Conservation (phyloP, 2,888 invertebrate genomes). For the Ectropis crepuscularia region DNA sequence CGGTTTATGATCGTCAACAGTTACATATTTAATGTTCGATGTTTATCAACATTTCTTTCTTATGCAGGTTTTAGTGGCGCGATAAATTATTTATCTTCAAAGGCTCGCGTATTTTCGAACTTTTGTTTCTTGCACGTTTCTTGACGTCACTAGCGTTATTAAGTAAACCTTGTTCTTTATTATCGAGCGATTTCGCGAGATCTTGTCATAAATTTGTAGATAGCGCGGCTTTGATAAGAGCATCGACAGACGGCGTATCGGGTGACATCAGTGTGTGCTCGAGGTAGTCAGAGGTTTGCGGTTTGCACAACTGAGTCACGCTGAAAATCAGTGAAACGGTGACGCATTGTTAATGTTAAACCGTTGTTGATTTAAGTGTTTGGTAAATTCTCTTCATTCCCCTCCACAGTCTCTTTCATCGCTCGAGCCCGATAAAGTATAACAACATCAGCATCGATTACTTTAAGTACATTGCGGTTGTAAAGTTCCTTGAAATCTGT, state of each 20-base stretch:
- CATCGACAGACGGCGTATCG: slow-evolving; percentile 60
- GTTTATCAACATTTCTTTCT: slow-evolving; percentile 85
- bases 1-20: slow-evolving; percentile 82
- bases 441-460: slow-evolving; percentile 31
- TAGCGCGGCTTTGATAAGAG: slow-evolving; percentile 59
- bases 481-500: slow-evolving; percentile 47
- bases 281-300: slow-evolving; percentile 51
- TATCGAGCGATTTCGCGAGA: slow-evolving; percentile 51
- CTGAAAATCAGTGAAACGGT: slow-evolving; percentile 58
- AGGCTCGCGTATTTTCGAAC: slow-evolving; percentile 80
- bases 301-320: slow-evolving; percentile 70
- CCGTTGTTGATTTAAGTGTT: slow-evolving; percentile 38
- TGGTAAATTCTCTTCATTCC: slow-evolving; percentile 35
- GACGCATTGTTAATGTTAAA: slow-evolving; percentile 57
- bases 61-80: slow-evolving; percentile 82
- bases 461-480: slow-evolving; percentile 19
- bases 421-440: slow-evolving; percentile 26
- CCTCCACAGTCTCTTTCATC: slow-evolving; percentile 32
- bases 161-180: slow-evolving; percentile 61
- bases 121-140: slow-evolving; percentile 73
- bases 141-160: slow-evolving; percentile 69
- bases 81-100: slow-evolving; percentile 84
- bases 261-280: slow-evolving; percentile 67
- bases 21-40: slow-evolving; percentile 84
- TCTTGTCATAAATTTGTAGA: slow-evolving; percentile 53